Percentiles rank a stretch among this genome's conserved stretches.
phyloP scores from a whole-genome alignment of 2,113 vertebrate species.

The Syngnathoides biaculeatus region DNA sequence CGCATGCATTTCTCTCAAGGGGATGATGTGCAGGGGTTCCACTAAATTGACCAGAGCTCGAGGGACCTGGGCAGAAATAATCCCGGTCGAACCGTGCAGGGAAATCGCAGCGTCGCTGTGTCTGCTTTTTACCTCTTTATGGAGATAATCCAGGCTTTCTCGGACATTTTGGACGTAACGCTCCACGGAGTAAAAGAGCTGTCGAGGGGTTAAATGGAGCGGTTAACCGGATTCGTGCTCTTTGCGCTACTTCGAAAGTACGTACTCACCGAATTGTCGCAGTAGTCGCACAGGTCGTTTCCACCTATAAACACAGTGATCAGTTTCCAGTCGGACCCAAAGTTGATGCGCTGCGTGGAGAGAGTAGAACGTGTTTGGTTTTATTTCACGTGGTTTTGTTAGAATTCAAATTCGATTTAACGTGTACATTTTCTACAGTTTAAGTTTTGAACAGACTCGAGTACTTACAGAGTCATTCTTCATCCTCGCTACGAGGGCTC shows the following conservation, averaged over 20 bases:
- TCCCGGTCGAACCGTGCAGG: not conserved
- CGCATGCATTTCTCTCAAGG: conserved; percentile 75
- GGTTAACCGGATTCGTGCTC: not conserved
- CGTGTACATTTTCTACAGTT: not conserved
- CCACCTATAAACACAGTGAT: conserved; percentile 82
- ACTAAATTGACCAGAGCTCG: conserved; percentile 84
- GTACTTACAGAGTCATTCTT: conserved; percentile 78
- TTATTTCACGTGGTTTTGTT: not conserved
- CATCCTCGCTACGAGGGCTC: conserved; percentile 76
- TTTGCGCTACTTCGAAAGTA: not conserved
- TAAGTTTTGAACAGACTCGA: not conserved
- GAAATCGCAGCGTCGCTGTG: not conserved
- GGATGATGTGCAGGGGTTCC: conserved; percentile 69
- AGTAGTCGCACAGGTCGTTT: conserved; percentile 83
- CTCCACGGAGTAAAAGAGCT: conserved; percentile 76
- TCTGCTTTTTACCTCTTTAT: conserved; percentile 71
- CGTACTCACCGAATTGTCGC: conserved; percentile 79
- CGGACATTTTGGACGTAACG: conserved; percentile 73
- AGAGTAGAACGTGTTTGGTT: not conserved
- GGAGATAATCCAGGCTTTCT: conserved; percentile 82
- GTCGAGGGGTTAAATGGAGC: conserved; percentile 14
- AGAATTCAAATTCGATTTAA: not conserved
- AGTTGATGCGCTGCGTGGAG: conserved; percentile 76
- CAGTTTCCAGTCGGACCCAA: conserved; percentile 85
- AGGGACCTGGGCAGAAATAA: conserved; percentile 75